Base-by-base conservation (phyloP, 2,797 vertebrate genomes). In the Coracias cyanogaster region DNA sequence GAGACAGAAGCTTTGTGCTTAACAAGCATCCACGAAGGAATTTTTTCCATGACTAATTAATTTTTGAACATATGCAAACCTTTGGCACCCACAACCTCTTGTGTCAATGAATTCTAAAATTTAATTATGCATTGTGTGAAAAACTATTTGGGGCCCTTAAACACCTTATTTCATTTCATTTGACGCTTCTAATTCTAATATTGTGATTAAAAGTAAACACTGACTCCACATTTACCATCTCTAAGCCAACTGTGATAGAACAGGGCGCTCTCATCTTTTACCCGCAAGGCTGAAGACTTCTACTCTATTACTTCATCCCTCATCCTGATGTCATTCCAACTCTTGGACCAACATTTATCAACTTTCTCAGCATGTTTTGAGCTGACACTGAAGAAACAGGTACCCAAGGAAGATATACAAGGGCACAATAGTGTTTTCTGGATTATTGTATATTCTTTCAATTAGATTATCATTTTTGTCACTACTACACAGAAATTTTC, bases 101-200 rank as follows among this genome's bases (percentile, higher is more conserved):
- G 4, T 43, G 82, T 66, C 72, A 86, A 67, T 20, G 57, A 91
- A 54, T 79, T 95, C 62, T 86, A 94, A 78, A 90, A 86, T 89
- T 94, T 92, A 96, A 97, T 95, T 91, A 96, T 31, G 84, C 89
- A 92, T 82, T 92, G 94, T 95, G 86, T 87, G 93, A 96, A 95
- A 96, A 94, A 95, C 37, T 79, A 28, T 70, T 94, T 33, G 51
- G 8, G 18, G 55, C 22, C 62, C 20, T 91, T 61, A 91, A 81
- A 52, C 25, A 78, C 18, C 41, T 88, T 55, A 17, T 19, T 69
- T 89, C 20, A 54, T 82, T 92, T 91, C 46, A 31, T 80, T 64
- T 43, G 37, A 65, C 46, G 60, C 16, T 80, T 83, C 67, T 61
- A 64, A 86, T 90, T 77, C 51, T 48, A 48, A 29, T 26, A 2